Percentiles rank a stretch among this genome's conserved stretches.
Conservation (phyloP, 2,797 vertebrate genomes). For the Manis javanica region DNA sequence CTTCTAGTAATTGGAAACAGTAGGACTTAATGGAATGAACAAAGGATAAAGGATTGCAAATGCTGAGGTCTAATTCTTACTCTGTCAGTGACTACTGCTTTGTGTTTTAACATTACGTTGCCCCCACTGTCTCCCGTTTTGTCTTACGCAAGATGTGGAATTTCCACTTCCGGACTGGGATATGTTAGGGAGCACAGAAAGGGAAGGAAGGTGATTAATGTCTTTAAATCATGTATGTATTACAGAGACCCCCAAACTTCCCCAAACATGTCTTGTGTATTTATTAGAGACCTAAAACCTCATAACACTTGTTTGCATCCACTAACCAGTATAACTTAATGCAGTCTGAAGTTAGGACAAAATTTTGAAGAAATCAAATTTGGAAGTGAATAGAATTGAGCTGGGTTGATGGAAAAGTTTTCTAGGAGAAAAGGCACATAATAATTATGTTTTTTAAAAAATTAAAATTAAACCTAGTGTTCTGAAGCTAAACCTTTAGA, state of each 20-base stretch:
- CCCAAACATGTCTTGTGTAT: neutral
- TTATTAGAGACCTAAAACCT: neutral
- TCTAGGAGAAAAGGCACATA: neutral
- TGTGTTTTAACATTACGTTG: slow-evolving; percentile 21
- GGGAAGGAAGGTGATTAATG: neutral
- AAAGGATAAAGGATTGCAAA: slow-evolving; percentile 53
- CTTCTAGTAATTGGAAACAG: slow-evolving; percentile 74
- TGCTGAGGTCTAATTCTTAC: slow-evolving; percentile 43
- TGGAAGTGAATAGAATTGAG: neutral
- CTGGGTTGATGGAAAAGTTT: neutral
- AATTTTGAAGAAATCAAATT: neutral
- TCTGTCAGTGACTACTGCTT: slow-evolving; percentile 53
- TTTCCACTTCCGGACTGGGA: neutral
- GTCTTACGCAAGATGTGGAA: neutral
- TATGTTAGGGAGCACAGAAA: neutral
- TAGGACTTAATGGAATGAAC: slow-evolving; percentile 65
- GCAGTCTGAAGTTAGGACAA: neutral
- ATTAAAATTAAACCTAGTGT: neutral
- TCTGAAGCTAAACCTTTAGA: neutral
- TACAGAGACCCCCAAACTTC: too few species aligned
- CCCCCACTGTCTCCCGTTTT: neutral
- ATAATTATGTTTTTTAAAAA: neutral
- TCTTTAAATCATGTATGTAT: neutral
- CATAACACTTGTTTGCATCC: neutral
- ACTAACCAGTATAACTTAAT: neutral